Base-by-base conservation (phyloP, 1,140 invertebrate genomes). In the Bombus affinis region DNA sequence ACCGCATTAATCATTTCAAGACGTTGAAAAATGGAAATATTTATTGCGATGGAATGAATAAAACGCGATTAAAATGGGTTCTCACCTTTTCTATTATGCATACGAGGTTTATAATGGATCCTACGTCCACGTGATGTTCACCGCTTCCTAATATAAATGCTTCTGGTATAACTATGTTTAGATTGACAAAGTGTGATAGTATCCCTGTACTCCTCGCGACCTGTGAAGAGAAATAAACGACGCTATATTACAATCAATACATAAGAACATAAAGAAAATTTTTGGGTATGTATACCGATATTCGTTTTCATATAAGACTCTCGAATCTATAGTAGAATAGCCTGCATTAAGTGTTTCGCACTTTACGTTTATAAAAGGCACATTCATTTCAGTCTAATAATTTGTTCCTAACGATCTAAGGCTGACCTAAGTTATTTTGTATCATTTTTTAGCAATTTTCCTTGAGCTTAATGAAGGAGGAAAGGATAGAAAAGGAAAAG, bases 81-180 rank as follows among this genome's bases (percentile, higher is more conserved):
- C 96, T 96, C 95, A 98, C 98, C 97, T 98, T 98, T 95, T 98
- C 98, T 94, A 98, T 98, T 92, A 98, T 97, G 95, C 98, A 98
- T 91, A 98, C 97, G 91, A 98, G 96, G 95, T 97, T 98, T 94
- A 98, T 98, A 91, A 98, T 97, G 94, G 98, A 98, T 86, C 98
- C 98, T 91, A 98, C 96, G 93, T 98, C 98, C 70, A 98, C 98
- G 95, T 98, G 98, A 92, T 98, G 97, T 92, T 98, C 98, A 62
- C 97, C 97, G 84, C 97, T 98, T 57, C 97, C 97, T 91, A 98
- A 96, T 92, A 98, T 98, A 94, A 98, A 98, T 70, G 98, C 98
- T 94, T 98, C 97, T 15, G 98, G 98, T 88, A 98, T 97, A 86
- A 98, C 98, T 86, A 98, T 98, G 95, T 98, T 97, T 71, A 98